These are phyloP conservation scores for Sarotherodon lohbergeri DNA, from an alignment of 2,113 vertebrate species.

Conservation along the genomic window DNA sequence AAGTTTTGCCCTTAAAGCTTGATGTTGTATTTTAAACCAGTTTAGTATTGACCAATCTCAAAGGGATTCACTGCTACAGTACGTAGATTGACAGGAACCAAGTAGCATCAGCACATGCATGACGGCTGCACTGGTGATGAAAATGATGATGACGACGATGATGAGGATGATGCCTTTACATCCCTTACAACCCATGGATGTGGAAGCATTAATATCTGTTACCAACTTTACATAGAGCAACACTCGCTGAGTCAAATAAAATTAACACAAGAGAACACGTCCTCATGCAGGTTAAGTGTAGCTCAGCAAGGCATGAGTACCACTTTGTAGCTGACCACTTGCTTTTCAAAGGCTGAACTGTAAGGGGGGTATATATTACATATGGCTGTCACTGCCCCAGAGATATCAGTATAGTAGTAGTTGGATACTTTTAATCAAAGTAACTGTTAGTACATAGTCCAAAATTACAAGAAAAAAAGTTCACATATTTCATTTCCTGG, in stretches of 20 bases:
- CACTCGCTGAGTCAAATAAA: neutral
- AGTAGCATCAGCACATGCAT: constrained; percentile 3
- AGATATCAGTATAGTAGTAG: neutral
- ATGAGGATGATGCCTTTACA: neutral
- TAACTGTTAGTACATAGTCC: neutral
- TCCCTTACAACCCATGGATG: neutral
- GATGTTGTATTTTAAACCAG: constrained; percentile 34
- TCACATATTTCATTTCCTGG: neutral
- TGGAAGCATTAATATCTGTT: neutral
- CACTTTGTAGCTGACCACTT: neutral
- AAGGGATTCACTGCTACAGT: constrained; percentile 66
- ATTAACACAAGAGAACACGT: neutral
- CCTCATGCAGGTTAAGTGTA: neutral
- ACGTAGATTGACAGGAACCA: neutral
- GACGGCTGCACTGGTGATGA: neutral
- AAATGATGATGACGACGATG: neutral
- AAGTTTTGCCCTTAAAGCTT: constrained; percentile 56
- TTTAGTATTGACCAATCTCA: constrained; percentile 27
- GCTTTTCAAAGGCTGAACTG: neutral
- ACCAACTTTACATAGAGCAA: neutral
- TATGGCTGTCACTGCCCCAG: neutral
- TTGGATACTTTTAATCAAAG: neutral
- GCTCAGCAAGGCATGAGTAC: neutral
- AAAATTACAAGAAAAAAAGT: neutral
- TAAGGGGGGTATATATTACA: neutral